Evolutionary conservation across 1,140 invertebrate species (phyloP), one percentile per base, ranked within the genome.

Genomic region (Leptopilina clavipes): DNA sequence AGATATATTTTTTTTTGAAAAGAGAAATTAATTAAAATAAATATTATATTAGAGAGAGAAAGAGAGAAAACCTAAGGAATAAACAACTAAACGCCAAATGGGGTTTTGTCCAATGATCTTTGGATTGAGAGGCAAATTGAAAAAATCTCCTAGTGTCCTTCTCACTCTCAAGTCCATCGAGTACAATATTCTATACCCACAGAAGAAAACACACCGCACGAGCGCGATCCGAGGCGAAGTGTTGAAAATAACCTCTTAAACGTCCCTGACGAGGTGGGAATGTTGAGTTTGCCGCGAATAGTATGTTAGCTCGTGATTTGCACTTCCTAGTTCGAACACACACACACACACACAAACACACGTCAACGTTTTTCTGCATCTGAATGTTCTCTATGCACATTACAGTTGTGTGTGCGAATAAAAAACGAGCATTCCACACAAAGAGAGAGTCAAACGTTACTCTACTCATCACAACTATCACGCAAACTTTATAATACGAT

Each of bases 201-300:
- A 52, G 45, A 48, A 31, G 25, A 31, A 31, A 0, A 40, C 37
- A 40, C 48, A 52, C n/a, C 17, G 18, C 56, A 31, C 56, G 56
- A 65, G 73, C 70, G 17, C 72, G 71, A 54, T 75, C 56, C 22
- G 74, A 78, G 71, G 74, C 78, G 22, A 78, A 77, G 75, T 75
- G 85, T 88, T 88, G 83, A 86, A 88, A 89, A 89, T 88, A 89
- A 89, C 84, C 84, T 81, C 83, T 86, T 78, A 81, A 87, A 86
- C 81, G 87, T 85, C 86, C 86, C 88, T 88, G 87, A 88, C 86
- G 85, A 87, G 82, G 80, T 86, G 86, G 81, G 83, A 87, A 88
- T 86, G 82, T 86, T 87, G 84, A 84, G 79, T 85, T 84, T 81
- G 84, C 84, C 83, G 84, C 76, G 84, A 87, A 86, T 85, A 87